phyloP scores from a whole-genome alignment of 2,797 vertebrate species.

The Trachops cirrhosus region DNA sequence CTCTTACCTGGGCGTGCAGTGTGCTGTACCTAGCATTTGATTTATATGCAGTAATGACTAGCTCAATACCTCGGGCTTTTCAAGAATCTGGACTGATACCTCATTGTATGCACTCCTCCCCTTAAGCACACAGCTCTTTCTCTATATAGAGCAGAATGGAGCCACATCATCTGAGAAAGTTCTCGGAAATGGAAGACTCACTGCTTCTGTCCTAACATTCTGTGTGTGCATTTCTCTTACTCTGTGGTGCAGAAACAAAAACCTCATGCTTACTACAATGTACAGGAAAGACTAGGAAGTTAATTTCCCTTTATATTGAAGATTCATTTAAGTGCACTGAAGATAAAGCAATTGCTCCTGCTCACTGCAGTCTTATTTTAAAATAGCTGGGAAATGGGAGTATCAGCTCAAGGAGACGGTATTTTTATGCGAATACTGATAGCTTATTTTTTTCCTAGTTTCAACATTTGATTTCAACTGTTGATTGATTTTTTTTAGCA shows the following conservation, averaged over 20 bases:
- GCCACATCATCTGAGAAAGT: background rate
- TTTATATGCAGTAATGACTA: background rate
- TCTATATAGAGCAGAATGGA: background rate
- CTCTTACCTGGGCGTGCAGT: background rate
- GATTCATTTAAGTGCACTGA: background rate
- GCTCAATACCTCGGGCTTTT: background rate
- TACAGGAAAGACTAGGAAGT: background rate
- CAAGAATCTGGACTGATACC: background rate
- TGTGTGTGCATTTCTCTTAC: background rate
- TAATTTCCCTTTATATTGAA: conserved; percentile 39
- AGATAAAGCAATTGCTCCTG: conserved; percentile 2
- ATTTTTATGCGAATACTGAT: conserved; percentile 29
- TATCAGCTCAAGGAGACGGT: background rate
- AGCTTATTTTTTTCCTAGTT: background rate
- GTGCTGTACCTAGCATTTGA: background rate
- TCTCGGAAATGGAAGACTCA: background rate
- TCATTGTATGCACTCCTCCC: background rate
- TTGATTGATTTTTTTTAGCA: conserved; percentile 39
- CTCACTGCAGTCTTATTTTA: background rate
- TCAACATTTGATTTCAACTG: conserved; percentile 25
- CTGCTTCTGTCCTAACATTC: background rate
- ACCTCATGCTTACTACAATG: background rate
- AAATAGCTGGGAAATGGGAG: conserved; percentile 35
- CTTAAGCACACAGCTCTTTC: background rate
- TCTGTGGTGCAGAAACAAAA: background rate